Evolutionary conservation across 2,888 invertebrate genomes (phyloP).

Genomic region (Pristionchus arcanus): DNA sequence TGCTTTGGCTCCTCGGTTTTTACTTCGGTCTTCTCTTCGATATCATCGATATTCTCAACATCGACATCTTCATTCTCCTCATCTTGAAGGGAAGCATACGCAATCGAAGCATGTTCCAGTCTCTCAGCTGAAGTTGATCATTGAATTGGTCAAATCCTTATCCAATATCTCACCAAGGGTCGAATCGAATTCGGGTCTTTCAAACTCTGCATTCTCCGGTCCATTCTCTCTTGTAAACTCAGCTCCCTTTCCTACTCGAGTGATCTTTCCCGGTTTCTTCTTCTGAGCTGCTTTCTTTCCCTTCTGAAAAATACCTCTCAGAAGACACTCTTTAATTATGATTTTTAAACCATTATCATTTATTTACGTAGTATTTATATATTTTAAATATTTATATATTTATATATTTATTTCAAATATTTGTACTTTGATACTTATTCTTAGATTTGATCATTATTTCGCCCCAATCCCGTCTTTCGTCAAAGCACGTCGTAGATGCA

Average conservation of each 20-base stretch:
- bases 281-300: background rate
- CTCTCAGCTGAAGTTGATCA: background rate
- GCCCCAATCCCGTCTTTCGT: background rate
- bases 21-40: background rate
- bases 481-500: background rate
- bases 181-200: background rate
- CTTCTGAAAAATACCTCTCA: background rate
- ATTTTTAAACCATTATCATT: background rate
- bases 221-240: background rate
- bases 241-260: background rate
- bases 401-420: too few relatives aligned
- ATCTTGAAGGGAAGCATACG: background rate
- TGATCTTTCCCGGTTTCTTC: background rate
- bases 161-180: background rate
- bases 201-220: background rate
- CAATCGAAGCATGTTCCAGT: background rate
- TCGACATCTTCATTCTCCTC: slow-evolving; percentile 51
- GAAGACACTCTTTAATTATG: too few relatives aligned
- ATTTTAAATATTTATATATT: too few relatives aligned
- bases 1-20: background rate
- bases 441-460: too few relatives aligned
- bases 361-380: background rate
- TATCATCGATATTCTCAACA: slow-evolving; percentile 56
- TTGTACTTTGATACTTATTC: too few relatives aligned
- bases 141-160: too few relatives aligned